A percentile compares a stretch with the other conserved stretches of the same genome.
Evolutionary conservation across 2,888 invertebrate species (phyloP).

Genomic region (Archips crataeganus): DNA sequence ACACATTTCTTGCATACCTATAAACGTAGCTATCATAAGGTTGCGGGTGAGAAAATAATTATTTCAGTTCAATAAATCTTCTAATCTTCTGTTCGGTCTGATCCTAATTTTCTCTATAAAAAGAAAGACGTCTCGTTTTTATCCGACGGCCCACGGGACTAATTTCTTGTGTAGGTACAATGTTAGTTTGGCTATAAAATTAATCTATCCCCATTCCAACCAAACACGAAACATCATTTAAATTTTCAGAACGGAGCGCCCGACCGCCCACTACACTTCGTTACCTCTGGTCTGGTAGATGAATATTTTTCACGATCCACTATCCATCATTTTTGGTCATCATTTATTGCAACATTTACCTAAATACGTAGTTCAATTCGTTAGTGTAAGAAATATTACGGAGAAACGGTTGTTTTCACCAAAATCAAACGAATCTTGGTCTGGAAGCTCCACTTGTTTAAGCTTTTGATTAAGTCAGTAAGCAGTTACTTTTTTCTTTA

Average conservation of each 20-base stretch:
- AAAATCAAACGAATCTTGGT: too few species aligned
- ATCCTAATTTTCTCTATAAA: too few species aligned
- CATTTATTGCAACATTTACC: constrained; percentile 15
- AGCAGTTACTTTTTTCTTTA: too few species aligned
- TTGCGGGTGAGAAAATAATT: too few species aligned
- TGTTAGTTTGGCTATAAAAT: not conserved
- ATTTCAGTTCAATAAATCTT: too few species aligned
- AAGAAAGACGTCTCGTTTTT: too few species aligned
- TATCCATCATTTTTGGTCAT: constrained; percentile 22
- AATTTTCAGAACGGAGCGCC: constrained; percentile 14
- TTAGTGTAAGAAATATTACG: not conserved
- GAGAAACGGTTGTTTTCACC: not conserved
- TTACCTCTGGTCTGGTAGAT: constrained; percentile 29
- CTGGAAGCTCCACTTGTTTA: too few species aligned
- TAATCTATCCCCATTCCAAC: not conserved
- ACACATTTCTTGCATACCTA: too few species aligned
- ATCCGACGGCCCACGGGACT: too few species aligned
- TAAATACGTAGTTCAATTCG: not conserved
- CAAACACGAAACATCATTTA: constrained; percentile 16
- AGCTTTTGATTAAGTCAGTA: too few species aligned
- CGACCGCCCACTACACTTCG: constrained; percentile 33
- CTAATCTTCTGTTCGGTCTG: too few species aligned
- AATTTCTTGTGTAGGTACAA: not conserved
- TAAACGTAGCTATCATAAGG: too few species aligned
- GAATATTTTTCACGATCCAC: constrained; percentile 38